These are phyloP conservation scores for Corydoras maculifer DNA, from an alignment of 2,113 vertebrate genomes.

Conservation along the genomic window DNA sequence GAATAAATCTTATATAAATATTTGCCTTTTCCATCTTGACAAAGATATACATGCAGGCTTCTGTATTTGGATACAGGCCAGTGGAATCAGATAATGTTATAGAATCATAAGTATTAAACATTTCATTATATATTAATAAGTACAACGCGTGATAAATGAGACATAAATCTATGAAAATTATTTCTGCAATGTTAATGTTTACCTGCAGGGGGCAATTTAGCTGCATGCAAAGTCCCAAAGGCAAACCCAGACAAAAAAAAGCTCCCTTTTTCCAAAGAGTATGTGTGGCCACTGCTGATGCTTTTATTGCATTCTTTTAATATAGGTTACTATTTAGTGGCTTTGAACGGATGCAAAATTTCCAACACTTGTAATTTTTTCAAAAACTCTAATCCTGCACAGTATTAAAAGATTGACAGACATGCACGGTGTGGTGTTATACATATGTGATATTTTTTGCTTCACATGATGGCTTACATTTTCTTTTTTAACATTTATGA, in stretches of 20 bases:
- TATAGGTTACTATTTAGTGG: conserved; percentile 39
- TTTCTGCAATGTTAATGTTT: conserved; percentile 32
- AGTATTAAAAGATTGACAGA: conserved; percentile 35
- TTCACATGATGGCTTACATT: conserved; percentile 2
- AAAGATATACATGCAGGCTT: too few relatives aligned
- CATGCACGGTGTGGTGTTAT: conserved; percentile 18
- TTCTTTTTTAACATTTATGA: conserved; percentile 37
- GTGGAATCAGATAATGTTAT: too few relatives aligned
- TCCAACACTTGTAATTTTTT: conserved; percentile 37
- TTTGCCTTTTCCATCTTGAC: too few relatives aligned
- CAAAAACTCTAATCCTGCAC: conserved; percentile 24
- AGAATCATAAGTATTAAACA: too few relatives aligned
- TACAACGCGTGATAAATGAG: too few relatives aligned
- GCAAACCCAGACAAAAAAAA: background rate
- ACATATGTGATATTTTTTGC: conserved; percentile 18
- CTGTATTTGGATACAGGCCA: too few relatives aligned
- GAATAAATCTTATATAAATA: too few relatives aligned
- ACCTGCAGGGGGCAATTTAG: conserved; percentile 66
- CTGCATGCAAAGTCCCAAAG: conserved; percentile 31
- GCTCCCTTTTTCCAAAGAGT: background rate
- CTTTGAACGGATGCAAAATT: conserved; percentile 27
- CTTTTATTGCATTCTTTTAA: conserved; percentile 41
- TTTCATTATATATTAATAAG: too few relatives aligned
- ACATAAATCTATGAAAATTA: background rate
- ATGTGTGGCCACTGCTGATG: conserved; percentile 11